Evolutionary conservation across 2,797 vertebrate species (phyloP), one percentile per base, ranked within the genome.

Genomic region (Pteropus rufus): DNA sequence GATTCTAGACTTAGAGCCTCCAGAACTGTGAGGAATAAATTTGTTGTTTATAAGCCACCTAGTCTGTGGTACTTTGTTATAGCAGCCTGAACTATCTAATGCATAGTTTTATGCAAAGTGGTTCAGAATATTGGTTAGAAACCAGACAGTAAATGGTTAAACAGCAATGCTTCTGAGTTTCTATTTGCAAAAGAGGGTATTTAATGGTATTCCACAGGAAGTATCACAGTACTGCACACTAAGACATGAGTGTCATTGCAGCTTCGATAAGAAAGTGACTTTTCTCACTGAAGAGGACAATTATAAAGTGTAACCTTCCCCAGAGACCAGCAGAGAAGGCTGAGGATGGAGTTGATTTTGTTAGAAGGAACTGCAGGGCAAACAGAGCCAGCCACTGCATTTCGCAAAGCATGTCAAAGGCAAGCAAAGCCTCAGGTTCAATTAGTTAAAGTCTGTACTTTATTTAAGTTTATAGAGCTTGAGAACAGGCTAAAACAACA

Each of bases 201-300:
- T 62, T 60, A 31, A 39, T 11, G 39, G 29, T 81, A 34, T 36
- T 75, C 39, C 58, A 36, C 18, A 84, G 67, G 62, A 88, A 87
- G 58, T 21, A 70, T 75, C 39, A 23, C 11, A 60, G 36, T 4
- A 41, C 44, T 56, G 29, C 34, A 54, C 14, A 29, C 64, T 29
- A 54, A 84, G 58, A 65, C 91, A 41, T n/a, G 24, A 75, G n/a
- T 76, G 73, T 49, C 64, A 14, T 26, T 89, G 64, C 31, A 80
- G 14, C 60, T 62, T 87, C 7, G 5, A n/a, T 90, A 52, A 80
- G 87, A 93, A 89, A 92, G 75, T 73, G 89, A 82, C 88, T 95
- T 60, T 95, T 91, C 58, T 94, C 67, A 70, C 72, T 39, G 34
- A 70, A 64, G 41, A 87, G 34, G 18, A 93, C 23, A 90, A 60